A percentile compares a stretch with the other conserved stretches of the same genome.
These are phyloP conservation scores for Fistularia commersonii DNA, from an alignment of 2,797 vertebrate species.

Conservation along the genomic window DNA sequence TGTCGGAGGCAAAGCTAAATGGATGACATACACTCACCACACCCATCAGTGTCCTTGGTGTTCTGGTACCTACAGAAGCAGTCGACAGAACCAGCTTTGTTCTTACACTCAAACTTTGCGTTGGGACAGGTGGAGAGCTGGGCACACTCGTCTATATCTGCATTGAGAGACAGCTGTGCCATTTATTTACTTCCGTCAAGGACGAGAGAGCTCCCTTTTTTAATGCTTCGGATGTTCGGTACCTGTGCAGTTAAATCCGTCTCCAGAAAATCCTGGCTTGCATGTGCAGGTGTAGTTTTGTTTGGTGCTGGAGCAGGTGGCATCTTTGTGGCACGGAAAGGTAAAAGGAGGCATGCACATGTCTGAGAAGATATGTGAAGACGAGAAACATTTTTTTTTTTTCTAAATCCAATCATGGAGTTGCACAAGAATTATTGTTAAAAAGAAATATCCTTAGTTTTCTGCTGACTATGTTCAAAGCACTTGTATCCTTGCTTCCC, in stretches of 20 bases:
- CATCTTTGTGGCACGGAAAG: conserved; percentile 77
- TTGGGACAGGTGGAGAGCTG: conserved; percentile 66
- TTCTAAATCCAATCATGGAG: background rate
- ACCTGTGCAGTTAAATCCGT: conserved; percentile 80
- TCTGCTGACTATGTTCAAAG: conserved; percentile 73
- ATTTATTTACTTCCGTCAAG: background rate
- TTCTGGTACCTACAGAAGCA: conserved; percentile 77
- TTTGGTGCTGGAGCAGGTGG: conserved; percentile 70
- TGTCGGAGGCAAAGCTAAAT: background rate
- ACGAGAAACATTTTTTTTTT: background rate
- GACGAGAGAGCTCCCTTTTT: background rate
- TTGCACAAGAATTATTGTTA: too few relatives aligned
- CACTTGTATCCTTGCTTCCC: conserved; percentile 78
- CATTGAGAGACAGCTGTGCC: background rate
- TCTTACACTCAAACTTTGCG: conserved; percentile 81
- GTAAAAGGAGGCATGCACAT: conserved; percentile 75
- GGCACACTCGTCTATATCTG: conserved; percentile 81
- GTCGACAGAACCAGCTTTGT: conserved; percentile 67
- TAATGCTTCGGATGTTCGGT: conserved; percentile 2
- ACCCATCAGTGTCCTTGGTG: conserved; percentile 51
- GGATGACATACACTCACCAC: conserved; percentile 62
- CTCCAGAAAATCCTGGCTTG: conserved; percentile 70
- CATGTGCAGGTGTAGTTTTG: conserved; percentile 76
- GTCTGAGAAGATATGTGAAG: conserved; percentile 57
- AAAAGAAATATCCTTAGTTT: background rate